Percentiles rank a stretch among this genome's conserved stretches.
Evolutionary conservation across 2,797 vertebrate genomes (phyloP).

Genomic region (Halcyon chelicuti): DNA sequence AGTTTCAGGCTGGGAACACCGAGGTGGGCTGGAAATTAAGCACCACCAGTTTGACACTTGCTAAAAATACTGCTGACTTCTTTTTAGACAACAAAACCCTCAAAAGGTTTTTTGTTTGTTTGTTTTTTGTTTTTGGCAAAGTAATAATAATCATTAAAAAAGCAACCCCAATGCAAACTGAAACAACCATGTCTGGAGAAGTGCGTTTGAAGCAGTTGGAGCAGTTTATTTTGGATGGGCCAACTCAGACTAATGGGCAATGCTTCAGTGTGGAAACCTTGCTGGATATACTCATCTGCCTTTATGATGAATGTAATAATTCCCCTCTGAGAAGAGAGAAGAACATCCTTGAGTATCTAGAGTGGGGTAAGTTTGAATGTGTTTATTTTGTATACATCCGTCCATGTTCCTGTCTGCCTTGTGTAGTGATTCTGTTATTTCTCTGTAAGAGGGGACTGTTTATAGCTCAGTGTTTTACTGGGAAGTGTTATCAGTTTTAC

Average conservation of each 20-base stretch:
- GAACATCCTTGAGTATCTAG: constrained; percentile 94
- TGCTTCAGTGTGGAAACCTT: constrained; percentile 96
- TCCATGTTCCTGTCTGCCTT: constrained; percentile 46
- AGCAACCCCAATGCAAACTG: constrained; percentile 57
- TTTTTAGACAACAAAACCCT: constrained; percentile 59
- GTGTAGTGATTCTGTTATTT: constrained; percentile 45
- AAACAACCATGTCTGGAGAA: constrained; percentile 93
- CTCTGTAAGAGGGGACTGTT: constrained; percentile 3
- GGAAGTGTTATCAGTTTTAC: not conserved
- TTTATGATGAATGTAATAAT: constrained; percentile 97
- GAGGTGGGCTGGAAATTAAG: constrained; percentile 70
- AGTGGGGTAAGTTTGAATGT: constrained; percentile 90
- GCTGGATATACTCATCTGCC: constrained; percentile 96
- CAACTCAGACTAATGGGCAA: constrained; percentile 88
- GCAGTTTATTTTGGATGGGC: constrained; percentile 95
- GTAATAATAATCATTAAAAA: constrained; percentile 62
- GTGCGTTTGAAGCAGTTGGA: constrained; percentile 98
- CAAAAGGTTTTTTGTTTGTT: not conserved
- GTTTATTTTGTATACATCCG: not conserved
- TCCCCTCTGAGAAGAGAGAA: constrained; percentile 96
- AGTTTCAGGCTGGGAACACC: constrained; percentile 45
- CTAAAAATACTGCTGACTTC: constrained; percentile 59
- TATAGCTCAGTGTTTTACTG: not conserved
- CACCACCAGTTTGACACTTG: constrained; percentile 62
- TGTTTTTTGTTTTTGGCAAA: constrained; percentile 1